Base-by-base conservation (phyloP, 2,888 invertebrate species). In the Agrotis puta region DNA sequence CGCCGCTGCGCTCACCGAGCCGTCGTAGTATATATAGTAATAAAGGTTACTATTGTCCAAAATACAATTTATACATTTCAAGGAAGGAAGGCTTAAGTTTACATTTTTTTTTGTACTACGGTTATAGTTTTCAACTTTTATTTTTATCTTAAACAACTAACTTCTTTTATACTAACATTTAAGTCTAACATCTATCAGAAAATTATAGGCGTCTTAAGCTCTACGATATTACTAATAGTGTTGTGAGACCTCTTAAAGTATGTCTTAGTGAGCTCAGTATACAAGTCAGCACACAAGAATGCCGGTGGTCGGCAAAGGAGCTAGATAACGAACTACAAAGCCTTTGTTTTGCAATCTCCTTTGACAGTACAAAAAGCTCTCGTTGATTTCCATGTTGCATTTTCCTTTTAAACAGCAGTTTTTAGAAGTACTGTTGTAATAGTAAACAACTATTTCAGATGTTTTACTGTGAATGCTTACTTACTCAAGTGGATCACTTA, bases 321-420 rank as follows among this genome's bases (percentile, higher is more conserved):
- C 74, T 84, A 86, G 85, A 87, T 89, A 88, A 89, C 88, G 85
- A 89, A 87, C 86, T 85, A 76, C 64, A 65, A 33, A 33, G 81
- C 86, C 87, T 88, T 91, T 90, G 89, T 90, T 90, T 88, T 79
- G 74, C 80, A 75, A 87, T 87, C 80, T 84, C 79, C 82, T 89
- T 90, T 90, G 88, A 87, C 83, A 84, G 64, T 76, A 81, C 79
- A 82, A 85, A 88, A 85, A 85, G 82, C 70, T 70, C 77, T 84
- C 70, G 79, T 82, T 77, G 74, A 83, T 80, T 84, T 81, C 74
- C 70, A 66, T 71, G 79, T 63, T 73, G 70, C 64, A 79, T 80
- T 79, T 81, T 69, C 65, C 69, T 70, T 78, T 80, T 74, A 73
- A 70, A 62, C n/a, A 68, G 51, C 59, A 18, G 16, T 20, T 74